Evolutionary conservation across 2,113 vertebrate genomes (phyloP).

Genomic region (Lepidothrix coronata): DNA sequence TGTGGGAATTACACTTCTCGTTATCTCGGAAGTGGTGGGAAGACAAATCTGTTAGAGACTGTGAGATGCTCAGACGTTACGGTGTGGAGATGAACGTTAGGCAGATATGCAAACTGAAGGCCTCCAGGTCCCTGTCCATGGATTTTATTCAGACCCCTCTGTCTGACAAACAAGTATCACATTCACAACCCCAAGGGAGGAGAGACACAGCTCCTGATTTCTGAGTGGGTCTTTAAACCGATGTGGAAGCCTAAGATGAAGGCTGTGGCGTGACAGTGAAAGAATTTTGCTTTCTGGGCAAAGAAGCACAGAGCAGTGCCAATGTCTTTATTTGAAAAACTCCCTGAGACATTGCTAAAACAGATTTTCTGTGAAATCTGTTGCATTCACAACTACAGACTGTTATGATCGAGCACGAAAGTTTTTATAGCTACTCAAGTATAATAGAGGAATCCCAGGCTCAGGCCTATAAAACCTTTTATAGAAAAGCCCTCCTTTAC

Average conservation of each 20-base stretch:
- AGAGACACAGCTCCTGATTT: background rate
- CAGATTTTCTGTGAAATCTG: slow-evolving; percentile 56
- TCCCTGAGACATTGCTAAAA: slow-evolving; percentile 42
- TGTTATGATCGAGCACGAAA: slow-evolving; percentile 57
- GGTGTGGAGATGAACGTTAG: background rate
- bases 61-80: background rate
- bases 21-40: slow-evolving; percentile 14
- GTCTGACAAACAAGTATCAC: background rate
- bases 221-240: background rate
- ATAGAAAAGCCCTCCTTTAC: background rate
- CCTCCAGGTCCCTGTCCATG: background rate
- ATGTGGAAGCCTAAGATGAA: background rate
- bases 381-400: slow-evolving; percentile 53
- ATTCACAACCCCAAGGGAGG: background rate
- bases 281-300: slow-evolving; percentile 5
- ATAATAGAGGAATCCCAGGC: slow-evolving; percentile 38
- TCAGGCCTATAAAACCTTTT: slow-evolving; percentile 11
- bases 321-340: slow-evolving; percentile 43
- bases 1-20: slow-evolving; percentile 1
- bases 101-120: background rate
- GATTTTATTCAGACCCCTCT: background rate
- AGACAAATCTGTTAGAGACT: slow-evolving; percentile 18
- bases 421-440: slow-evolving; percentile 54
- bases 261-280: background rate
- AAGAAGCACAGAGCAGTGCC: background rate